phyloP scores from a whole-genome alignment of 2,113 vertebrate genomes.

The Pseudolaguvia tuberculata region DNA sequence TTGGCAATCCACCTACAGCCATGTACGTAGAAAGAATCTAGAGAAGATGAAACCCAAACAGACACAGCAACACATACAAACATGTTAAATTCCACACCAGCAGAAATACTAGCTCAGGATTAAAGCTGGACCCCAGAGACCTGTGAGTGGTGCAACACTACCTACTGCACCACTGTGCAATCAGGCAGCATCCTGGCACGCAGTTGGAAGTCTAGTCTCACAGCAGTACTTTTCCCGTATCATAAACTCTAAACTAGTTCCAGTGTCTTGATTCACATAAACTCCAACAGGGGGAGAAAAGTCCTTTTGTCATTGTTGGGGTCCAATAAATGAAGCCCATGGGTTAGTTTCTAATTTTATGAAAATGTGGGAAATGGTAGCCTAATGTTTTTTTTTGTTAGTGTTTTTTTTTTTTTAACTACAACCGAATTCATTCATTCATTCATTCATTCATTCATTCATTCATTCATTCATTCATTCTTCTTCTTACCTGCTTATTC shows the following conservation, averaged over 20 bases:
- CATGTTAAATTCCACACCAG: background rate
- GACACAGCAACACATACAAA: background rate
- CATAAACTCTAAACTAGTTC: background rate
- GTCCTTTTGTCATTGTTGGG: conserved; percentile 12
- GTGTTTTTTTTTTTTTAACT: no score
- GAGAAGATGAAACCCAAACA: background rate
- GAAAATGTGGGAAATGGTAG: no score
- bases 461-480: no score
- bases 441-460: no score
- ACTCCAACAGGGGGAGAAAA: background rate
- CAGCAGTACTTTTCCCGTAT: background rate
- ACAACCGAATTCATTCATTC: no score
- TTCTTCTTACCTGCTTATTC: no score
- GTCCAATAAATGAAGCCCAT: background rate
- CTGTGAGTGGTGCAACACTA: conserved; percentile 3
- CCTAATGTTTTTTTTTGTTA: no score
- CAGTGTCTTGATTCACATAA: background rate
- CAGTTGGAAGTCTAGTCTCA: background rate
- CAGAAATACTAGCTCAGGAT: background rate
- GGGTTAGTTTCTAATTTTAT: no score
- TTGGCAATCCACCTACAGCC: background rate
- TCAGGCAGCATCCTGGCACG: conserved; percentile 1
- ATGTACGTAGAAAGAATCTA: background rate
- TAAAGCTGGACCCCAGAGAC: background rate
- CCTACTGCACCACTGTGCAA: background rate